Conservation (phyloP, 2,113 vertebrate species). For the Neogobius melanostomus region DNA sequence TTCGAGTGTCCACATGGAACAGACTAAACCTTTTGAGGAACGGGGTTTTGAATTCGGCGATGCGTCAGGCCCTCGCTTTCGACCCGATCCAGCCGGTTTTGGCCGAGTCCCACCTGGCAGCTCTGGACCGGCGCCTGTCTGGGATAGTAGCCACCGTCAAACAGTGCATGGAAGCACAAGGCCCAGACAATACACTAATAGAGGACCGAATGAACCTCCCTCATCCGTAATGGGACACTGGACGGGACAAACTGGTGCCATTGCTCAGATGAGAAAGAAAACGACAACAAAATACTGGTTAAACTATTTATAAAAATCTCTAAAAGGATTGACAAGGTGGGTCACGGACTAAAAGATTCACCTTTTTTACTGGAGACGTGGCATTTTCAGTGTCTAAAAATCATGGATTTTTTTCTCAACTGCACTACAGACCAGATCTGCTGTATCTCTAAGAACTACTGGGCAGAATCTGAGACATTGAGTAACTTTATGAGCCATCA, state of each 20-base stretch:
- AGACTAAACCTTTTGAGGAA: constrained; percentile 88
- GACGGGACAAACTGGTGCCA: constrained; percentile 6
- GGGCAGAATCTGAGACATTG: background rate
- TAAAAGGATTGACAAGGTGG: constrained; percentile 7
- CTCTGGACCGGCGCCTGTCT: constrained; percentile 88
- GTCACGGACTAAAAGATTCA: background rate
- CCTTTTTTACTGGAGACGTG: constrained; percentile 2
- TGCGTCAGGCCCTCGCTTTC: constrained; percentile 86
- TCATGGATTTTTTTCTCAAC: constrained; percentile 42
- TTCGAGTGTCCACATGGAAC: constrained; percentile 97
- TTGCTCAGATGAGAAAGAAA: constrained; percentile 2
- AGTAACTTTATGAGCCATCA: constrained; percentile 11
- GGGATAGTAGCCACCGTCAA: constrained; percentile 86
- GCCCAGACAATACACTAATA: constrained; percentile 87
- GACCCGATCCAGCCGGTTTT: constrained; percentile 91
- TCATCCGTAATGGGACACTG: constrained; percentile 72
- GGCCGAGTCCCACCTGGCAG: constrained; percentile 83
- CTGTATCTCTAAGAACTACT: constrained; percentile 31
- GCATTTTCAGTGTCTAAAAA: constrained; percentile 1
- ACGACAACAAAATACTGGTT: background rate
- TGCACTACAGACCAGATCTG: constrained; percentile 26
- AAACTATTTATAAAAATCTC: background rate
- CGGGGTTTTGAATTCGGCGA: constrained; percentile 85
- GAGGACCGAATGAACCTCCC: constrained; percentile 97
- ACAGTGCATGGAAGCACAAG: constrained; percentile 94